Conservation (phyloP, 2,113 vertebrate species). For the Oreotragus oreotragus region DNA sequence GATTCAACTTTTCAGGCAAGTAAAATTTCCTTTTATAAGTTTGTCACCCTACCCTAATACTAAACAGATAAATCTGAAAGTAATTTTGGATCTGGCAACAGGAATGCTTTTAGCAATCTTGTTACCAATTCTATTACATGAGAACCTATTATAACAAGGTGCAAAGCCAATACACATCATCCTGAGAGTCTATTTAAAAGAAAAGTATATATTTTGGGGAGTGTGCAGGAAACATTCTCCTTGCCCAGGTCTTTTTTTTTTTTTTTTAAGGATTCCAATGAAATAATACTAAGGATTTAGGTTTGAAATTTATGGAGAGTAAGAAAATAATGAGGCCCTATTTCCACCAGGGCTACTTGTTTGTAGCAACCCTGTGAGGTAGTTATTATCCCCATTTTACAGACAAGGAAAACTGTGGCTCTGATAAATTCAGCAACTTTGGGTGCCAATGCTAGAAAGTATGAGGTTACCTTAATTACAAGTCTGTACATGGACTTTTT, state of each 20-base stretch:
- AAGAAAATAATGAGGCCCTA: neutral
- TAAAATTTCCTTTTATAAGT: neutral
- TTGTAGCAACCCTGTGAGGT: neutral
- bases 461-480: neutral
- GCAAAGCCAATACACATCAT: neutral
- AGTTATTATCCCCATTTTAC: neutral
- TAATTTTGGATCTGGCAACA: neutral
- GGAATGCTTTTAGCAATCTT: neutral
- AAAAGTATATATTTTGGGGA: neutral
- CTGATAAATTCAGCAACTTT: neutral
- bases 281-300: neutral
- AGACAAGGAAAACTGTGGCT: conserved; percentile 37
- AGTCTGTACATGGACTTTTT: neutral
- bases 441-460: neutral
- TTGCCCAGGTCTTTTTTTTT: neutral
- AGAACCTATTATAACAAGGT: neutral
- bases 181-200: neutral
- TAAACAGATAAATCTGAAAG: neutral
- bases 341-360: neutral
- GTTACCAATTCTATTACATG: neutral
- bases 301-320: neutral
- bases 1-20: neutral
- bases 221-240: neutral
- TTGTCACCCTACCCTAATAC: neutral
- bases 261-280: neutral